These are phyloP conservation scores for Slavum lentiscoides DNA, from an alignment of 2,888 invertebrate genomes.

Conservation along the genomic window DNA sequence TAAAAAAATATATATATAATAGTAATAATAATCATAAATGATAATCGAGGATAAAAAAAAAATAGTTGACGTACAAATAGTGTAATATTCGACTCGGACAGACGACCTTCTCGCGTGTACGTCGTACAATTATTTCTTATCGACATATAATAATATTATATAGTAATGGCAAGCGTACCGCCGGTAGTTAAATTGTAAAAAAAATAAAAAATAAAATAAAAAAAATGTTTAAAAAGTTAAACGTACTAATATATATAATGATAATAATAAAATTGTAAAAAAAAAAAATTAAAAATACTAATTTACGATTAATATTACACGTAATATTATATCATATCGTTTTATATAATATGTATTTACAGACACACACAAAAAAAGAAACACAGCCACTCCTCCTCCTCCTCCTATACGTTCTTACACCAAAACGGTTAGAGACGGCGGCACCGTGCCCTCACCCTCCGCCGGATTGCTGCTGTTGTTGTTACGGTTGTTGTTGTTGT, in stretches of 20 bases:
- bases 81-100: background rate
- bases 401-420: background rate
- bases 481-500: background rate
- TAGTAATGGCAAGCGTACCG: conserved; percentile 49
- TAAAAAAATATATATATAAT: conserved; percentile 8
- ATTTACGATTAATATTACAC: background rate
- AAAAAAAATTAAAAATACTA: background rate
- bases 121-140: background rate
- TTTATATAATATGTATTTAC: background rate
- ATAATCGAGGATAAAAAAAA: conserved; percentile 9
- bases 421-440: conserved; percentile 23
- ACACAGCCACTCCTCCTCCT: background rate
- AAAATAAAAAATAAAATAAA: too few relatives aligned
- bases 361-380: background rate
- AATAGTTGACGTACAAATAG: conserved; percentile 24
- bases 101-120: too few relatives aligned
- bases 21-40: background rate
- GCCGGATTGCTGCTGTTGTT: background rate
- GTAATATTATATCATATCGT: background rate
- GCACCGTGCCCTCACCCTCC: background rate
- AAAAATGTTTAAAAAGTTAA: background rate
- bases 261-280: background rate
- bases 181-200: conserved; percentile 16
- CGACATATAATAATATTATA: background rate
- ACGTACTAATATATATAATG: background rate